phyloP scores from a whole-genome alignment of 2,113 vertebrate species.

The Cricetomys ansorgei region DNA sequence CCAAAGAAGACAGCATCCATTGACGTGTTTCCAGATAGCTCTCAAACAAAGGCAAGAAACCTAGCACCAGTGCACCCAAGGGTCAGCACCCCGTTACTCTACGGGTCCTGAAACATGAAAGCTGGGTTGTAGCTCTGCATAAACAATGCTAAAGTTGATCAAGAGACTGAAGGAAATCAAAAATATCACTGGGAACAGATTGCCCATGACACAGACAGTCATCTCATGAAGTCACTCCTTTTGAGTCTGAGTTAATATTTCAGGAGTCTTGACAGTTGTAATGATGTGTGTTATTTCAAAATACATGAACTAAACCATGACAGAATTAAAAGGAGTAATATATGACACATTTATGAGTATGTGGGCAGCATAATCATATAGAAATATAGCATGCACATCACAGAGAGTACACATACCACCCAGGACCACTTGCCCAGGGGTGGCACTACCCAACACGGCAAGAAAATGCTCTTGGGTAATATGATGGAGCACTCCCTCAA shows the following conservation, averaged over 20 bases:
- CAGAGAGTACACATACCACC: neutral
- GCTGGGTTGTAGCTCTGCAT: neutral
- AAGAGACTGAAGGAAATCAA: neutral
- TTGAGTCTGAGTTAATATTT: neutral
- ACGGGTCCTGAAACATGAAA: neutral
- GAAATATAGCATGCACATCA: neutral
- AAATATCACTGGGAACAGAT: neutral
- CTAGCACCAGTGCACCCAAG: neutral
- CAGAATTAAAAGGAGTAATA: neutral
- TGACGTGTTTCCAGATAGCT: neutral
- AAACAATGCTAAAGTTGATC: neutral
- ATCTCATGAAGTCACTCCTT: neutral
- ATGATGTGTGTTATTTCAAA: neutral
- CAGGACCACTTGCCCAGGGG: neutral
- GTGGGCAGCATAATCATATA: neutral
- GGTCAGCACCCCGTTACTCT: neutral
- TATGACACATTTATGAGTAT: neutral
- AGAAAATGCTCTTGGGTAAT: neutral
- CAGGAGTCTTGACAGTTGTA: neutral
- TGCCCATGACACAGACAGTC: neutral
- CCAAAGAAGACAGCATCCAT: neutral
- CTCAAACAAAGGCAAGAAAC: neutral
- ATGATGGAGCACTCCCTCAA: neutral
- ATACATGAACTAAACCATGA: neutral
- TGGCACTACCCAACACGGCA: neutral